Evolutionary conservation across 2,888 invertebrate genomes (phyloP).

Genomic region (Dione juno): DNA sequence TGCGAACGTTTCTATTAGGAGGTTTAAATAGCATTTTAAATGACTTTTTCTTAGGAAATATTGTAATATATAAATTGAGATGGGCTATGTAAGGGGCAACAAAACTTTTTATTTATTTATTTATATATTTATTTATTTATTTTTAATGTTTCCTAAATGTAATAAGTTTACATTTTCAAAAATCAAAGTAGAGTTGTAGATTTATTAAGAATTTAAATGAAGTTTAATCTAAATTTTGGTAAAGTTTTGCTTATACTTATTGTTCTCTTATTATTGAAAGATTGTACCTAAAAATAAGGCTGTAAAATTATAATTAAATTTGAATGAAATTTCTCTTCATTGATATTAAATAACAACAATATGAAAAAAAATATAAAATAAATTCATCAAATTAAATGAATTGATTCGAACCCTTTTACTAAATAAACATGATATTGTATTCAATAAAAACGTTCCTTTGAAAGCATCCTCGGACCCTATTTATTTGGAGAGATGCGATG

Average conservation of each 20-base stretch:
- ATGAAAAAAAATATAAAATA: not conserved
- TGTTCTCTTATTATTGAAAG: no score
- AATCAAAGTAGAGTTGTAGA: no score
- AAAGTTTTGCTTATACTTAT: no score
- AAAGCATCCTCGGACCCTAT: conserved; percentile 72
- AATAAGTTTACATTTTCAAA: no score
- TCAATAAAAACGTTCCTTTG: conserved; percentile 73
- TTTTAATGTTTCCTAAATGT: not conserved
- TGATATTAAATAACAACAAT: not conserved
- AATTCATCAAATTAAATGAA: conserved; percentile 23
- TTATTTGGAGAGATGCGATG: conserved; percentile 81
- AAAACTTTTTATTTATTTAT: not conserved
- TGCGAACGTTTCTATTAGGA: conserved; percentile 62
- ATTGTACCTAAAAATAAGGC: no score
- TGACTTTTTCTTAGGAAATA: conserved; percentile 53
- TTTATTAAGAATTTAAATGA: no score
- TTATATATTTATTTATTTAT: not conserved
- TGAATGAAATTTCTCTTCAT: not conserved
- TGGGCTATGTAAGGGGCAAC: not conserved
- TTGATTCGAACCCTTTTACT: conserved; percentile 34
- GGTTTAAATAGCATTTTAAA: conserved; percentile 80
- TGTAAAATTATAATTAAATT: no score
- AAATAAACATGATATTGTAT: conserved; percentile 41
- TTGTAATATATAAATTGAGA: conserved; percentile 35
- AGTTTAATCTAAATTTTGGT: no score